Conservation (phyloP, 2,888 invertebrate genomes). For the Parnassius orleans region DNA sequence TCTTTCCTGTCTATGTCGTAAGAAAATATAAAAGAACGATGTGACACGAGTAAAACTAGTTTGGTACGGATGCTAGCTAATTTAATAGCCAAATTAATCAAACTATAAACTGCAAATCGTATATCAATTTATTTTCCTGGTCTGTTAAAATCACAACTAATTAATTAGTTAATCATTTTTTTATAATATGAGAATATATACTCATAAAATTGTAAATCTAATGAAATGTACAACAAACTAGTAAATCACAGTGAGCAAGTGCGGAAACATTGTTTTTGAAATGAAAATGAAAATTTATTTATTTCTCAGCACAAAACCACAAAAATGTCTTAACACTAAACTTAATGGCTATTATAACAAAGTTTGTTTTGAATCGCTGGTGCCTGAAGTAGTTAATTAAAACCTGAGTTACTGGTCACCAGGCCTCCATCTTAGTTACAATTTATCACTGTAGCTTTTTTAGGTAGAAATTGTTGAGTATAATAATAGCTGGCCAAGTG, state of each 20-base stretch:
- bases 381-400: no score
- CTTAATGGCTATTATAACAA: no score
- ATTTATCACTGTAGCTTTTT: no score
- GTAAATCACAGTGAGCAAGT: slow-evolving; percentile 13
- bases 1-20: slow-evolving; percentile 6
- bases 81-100: slow-evolving; percentile 21
- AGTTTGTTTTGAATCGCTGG: no score
- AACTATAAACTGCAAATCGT: slow-evolving; percentile 16
- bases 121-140: slow-evolving; percentile 21
- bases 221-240: slow-evolving; percentile 2
- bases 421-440: no score
- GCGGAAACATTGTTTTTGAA: slow-evolving; percentile 5
- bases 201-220: not conserved
- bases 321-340: no score
- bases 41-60: slow-evolving; percentile 21
- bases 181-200: not conserved
- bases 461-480: no score
- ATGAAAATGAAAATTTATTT: no score
- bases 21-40: slow-evolving; percentile 6
- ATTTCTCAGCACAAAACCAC: no score
- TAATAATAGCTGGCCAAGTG: no score
- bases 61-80: slow-evolving; percentile 7
- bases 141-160: slow-evolving; percentile 22
- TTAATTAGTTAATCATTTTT: slow-evolving; percentile 2
- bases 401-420: no score